Evolutionary conservation across 2,797 vertebrate species (phyloP).

Genomic region (Rhinichthys osculus): DNA sequence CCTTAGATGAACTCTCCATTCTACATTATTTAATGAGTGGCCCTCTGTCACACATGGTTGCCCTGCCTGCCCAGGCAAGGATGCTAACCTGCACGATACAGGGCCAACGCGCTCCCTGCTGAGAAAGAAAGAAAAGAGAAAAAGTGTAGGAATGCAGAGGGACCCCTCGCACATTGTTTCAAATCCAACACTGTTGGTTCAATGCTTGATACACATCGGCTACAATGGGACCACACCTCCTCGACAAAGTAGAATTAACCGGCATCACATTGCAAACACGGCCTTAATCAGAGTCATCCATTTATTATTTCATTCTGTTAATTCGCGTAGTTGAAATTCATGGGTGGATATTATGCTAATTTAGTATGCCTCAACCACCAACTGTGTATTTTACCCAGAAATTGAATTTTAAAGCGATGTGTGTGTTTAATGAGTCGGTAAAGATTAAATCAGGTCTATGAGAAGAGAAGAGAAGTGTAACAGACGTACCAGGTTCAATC

Average conservation of each 20-base stretch:
- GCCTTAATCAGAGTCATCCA: not conserved
- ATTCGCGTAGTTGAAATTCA: not conserved
- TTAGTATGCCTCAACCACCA: not conserved
- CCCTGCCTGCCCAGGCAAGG: slow-evolving; percentile 21
- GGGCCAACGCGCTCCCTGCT: not conserved
- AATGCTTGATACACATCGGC: not conserved
- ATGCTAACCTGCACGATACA: not conserved
- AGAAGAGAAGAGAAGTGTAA: too few relatives aligned
- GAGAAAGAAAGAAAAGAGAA: not conserved
- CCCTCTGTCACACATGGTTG: slow-evolving; percentile 44
- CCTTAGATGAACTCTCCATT: slow-evolving; percentile 55
- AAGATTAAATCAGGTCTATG: too few relatives aligned
- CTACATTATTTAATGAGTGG: slow-evolving; percentile 65
- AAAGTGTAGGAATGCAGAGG: slow-evolving; percentile 11
- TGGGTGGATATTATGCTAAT: not conserved
- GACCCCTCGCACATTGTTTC: slow-evolving; percentile 1
- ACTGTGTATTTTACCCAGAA: not conserved
- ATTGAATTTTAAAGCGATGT: too few relatives aligned
- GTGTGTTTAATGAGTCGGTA: too few relatives aligned
- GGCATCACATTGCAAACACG: not conserved
- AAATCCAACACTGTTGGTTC: not conserved
- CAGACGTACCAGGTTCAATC: too few relatives aligned
- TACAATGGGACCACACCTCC: not conserved
- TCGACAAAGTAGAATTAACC: not conserved
- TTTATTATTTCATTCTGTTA: not conserved